phyloP scores from a whole-genome alignment of 2,113 vertebrate species.

The Dromaius novaehollandiae region DNA sequence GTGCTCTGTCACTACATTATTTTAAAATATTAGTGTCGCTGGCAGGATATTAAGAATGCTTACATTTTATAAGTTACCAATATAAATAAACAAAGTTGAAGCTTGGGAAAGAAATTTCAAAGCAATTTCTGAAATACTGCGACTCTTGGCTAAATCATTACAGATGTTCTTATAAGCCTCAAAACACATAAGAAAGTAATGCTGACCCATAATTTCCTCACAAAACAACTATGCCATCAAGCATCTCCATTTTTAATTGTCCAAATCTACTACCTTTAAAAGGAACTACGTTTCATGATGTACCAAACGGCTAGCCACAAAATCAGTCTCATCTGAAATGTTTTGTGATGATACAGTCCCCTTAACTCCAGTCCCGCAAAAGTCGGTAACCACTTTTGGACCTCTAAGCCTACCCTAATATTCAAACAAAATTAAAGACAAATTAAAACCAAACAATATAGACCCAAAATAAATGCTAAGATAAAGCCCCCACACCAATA shows the following conservation, averaged over 20 bases:
- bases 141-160: not conserved
- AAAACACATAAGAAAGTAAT: not conserved
- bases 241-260: not conserved
- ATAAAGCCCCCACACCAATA: accelerated
- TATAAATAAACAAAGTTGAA: not conserved
- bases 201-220: not conserved
- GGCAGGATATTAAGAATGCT: not conserved
- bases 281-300: not conserved
- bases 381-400: not conserved
- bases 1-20: not conserved
- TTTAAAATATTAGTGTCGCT: not conserved
- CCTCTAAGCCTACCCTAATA: not conserved
- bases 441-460: not conserved
- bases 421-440: not conserved
- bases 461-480: not conserved
- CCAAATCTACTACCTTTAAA: not conserved
- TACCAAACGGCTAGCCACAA: not conserved
- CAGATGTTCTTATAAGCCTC: not conserved
- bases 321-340: not conserved
- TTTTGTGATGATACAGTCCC: not conserved
- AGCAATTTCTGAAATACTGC: not conserved
- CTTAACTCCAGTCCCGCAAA: not conserved
- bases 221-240: not conserved
- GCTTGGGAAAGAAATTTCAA: not conserved
- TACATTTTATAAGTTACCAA: not conserved